A percentile compares a stretch with the other conserved stretches of the same genome.
Conservation (phyloP, 2,888 invertebrate species). For the Marasmarcha lunaedactyla region DNA sequence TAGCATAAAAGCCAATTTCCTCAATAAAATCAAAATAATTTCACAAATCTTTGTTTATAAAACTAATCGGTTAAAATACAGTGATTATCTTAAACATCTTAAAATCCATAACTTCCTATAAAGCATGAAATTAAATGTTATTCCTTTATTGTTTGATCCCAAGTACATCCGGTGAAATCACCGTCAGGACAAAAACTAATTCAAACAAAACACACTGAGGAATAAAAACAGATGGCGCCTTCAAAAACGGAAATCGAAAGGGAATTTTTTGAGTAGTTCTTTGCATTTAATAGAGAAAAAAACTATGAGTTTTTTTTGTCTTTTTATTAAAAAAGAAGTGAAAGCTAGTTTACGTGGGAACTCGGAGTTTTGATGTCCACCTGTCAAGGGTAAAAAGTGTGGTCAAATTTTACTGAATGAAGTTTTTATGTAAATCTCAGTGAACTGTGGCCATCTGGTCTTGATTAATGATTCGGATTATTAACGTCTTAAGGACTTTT, state of each 20-base stretch:
- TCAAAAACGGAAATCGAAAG: constrained; percentile 62
- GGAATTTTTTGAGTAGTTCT: constrained; percentile 40
- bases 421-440: no score
- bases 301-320: constrained; percentile 34
- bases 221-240: constrained; percentile 63
- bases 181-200: constrained; percentile 34
- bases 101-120: constrained; percentile 16
- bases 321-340: constrained; percentile 30
- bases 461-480: no score
- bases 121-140: constrained; percentile 37
- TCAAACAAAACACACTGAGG: constrained; percentile 53
- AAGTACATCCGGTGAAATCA: constrained; percentile 55
- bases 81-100: constrained; percentile 3
- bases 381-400: not conserved
- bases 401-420: no score
- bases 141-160: constrained; percentile 25
- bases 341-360: constrained; percentile 29
- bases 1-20: no score
- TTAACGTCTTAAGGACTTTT: no score
- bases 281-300: constrained; percentile 36
- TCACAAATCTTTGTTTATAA: no score
- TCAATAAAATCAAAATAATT: no score
- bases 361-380: not conserved
- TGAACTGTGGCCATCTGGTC: no score
- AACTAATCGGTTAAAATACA: constrained; percentile 1